A percentile compares a stretch with the other conserved stretches of the same genome.
These are phyloP conservation scores for Athalia circularis DNA, from an alignment of 2,888 invertebrate genomes.

Conservation along the genomic window DNA sequence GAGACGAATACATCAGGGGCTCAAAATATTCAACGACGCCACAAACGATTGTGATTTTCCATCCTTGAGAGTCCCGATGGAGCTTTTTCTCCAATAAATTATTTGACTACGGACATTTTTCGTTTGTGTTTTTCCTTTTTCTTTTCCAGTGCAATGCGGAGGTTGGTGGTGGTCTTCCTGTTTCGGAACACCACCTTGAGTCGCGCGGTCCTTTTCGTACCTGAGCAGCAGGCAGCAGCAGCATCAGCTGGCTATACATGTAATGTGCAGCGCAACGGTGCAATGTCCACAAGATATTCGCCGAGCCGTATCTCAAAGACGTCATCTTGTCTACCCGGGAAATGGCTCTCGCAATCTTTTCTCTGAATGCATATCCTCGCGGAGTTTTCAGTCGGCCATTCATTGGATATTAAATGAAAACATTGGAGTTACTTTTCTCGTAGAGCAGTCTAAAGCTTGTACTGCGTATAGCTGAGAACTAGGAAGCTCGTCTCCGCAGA, in stretches of 20 bases:
- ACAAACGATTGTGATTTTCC: background rate
- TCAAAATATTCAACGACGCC: background rate
- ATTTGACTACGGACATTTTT: no score
- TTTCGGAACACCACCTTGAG: no score
- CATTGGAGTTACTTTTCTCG: conserved; percentile 58
- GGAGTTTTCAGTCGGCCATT: conserved; percentile 54
- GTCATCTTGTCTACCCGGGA: conserved; percentile 70
- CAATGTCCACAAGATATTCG: conserved; percentile 38
- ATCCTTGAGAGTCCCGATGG: background rate
- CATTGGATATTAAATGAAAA: conserved; percentile 72
- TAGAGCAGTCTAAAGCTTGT: no score
- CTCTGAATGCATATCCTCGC: conserved; percentile 62
- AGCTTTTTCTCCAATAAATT: no score
- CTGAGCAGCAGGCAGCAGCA: no score
- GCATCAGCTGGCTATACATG: no score
- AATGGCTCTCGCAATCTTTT: conserved; percentile 72
- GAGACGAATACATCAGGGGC: background rate
- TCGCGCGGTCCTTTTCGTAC: no score
- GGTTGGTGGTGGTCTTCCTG: no score
- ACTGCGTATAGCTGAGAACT: conserved; percentile 15
- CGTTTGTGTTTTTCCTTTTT: no score
- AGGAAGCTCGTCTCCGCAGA: conserved; percentile 49
- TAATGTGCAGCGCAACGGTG: background rate
- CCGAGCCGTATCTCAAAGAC: conserved; percentile 67
- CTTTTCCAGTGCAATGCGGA: no score